These are phyloP conservation scores for Batillaria attramentaria DNA, from an alignment of 1,140 invertebrate genomes.

Conservation along the genomic window DNA sequence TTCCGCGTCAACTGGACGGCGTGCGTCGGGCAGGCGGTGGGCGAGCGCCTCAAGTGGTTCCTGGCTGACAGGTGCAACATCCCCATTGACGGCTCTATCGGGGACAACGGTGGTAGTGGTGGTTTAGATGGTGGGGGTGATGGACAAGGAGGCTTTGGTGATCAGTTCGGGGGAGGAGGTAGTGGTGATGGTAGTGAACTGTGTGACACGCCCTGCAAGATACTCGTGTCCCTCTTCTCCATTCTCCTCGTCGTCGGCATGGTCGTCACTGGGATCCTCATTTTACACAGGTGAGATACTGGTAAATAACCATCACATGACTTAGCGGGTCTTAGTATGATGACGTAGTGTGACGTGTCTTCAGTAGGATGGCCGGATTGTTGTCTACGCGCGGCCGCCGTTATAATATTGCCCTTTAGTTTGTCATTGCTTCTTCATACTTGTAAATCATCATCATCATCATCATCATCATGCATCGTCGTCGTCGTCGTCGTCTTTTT, in stretches of 20 bases:
- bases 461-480: too few species aligned
- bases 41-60: constrained; percentile 29
- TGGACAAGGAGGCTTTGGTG: constrained; percentile 17
- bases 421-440: too few species aligned
- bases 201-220: constrained; percentile 23
- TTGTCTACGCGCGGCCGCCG: too few species aligned
- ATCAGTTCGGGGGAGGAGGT: too few species aligned
- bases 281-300: constrained; percentile 30
- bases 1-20: constrained; percentile 42
- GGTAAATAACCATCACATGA: too few species aligned
- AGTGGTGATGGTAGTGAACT: constrained; percentile 17
- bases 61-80: constrained; percentile 43
- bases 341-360: too few species aligned
- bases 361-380: too few species aligned
- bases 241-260: constrained; percentile 15
- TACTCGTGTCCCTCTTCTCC: constrained; percentile 25
- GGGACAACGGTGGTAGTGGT: neutral
- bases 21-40: constrained; percentile 36
- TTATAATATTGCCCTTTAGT: too few species aligned
- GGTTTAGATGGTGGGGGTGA: neutral
- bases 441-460: too few species aligned
- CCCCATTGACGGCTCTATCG: constrained; percentile 14
- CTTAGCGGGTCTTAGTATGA: too few species aligned
- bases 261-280: neutral
- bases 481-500: too few species aligned